Evolutionary conservation across 2,113 vertebrate species (phyloP).

Genomic region (Crotalus viridis): DNA sequence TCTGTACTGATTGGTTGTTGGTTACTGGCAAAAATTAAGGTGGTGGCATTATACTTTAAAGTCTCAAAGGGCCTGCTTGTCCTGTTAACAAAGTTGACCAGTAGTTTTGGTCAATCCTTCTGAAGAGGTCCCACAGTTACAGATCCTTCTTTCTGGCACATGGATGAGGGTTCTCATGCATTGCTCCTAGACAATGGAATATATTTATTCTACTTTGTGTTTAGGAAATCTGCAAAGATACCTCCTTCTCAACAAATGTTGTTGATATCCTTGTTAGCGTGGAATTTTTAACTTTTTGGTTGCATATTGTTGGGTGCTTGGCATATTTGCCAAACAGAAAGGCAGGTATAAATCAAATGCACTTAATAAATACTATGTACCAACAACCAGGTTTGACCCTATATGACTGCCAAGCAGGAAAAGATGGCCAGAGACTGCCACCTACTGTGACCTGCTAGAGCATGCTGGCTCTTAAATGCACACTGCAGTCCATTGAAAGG

Average conservation of each 20-base stretch:
- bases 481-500: background rate
- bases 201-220: background rate
- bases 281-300: background rate
- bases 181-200: background rate
- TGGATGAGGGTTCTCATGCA: background rate
- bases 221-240: background rate
- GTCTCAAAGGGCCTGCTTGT: background rate
- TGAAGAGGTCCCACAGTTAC: background rate
- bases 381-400: background rate
- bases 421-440: background rate
- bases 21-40: background rate
- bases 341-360: background rate
- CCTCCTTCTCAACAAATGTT: background rate
- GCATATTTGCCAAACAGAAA: background rate
- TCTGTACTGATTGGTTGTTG: background rate
- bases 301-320: background rate
- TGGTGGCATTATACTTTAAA: background rate
- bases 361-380: background rate
- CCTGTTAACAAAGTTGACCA: background rate
- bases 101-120: background rate
- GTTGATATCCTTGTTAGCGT: background rate
- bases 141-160: background rate
- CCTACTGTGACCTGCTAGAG: conserved; percentile 31
- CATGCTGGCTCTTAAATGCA: background rate
- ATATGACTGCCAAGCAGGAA: background rate